These are phyloP conservation scores for Dicyrtomina minuta DNA, from an alignment of 2,888 invertebrate genomes.

Conservation along the genomic window DNA sequence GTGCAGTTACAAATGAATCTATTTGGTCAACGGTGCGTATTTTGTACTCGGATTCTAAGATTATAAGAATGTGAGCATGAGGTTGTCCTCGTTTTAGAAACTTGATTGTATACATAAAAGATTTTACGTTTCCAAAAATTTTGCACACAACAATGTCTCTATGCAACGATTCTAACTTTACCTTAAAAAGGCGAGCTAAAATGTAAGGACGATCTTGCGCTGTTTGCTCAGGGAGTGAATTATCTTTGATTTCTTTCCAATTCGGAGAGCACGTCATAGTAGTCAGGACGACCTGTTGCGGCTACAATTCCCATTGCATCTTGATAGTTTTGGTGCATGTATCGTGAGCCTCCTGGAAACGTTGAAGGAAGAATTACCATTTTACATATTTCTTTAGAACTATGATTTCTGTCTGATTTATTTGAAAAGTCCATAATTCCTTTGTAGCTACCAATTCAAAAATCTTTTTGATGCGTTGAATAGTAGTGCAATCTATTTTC, in stretches of 20 bases:
- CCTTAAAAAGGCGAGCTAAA: conserved; percentile 55
- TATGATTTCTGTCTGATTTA: conserved; percentile 4
- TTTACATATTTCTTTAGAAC: conserved; percentile 15
- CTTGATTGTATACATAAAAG: conserved; percentile 45
- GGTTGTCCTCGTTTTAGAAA: conserved; percentile 52
- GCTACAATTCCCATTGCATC: conserved; percentile 29
- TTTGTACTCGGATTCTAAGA: conserved; percentile 40
- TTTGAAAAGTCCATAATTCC: conserved; percentile 45
- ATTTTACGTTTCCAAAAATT: conserved; percentile 12
- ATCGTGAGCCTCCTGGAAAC: conserved; percentile 49
- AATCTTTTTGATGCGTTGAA: conserved; percentile 49
- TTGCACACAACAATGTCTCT: background rate
- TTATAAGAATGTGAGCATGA: conserved; percentile 46
- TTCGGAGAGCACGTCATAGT: conserved; percentile 34
- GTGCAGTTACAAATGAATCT: conserved; percentile 47
- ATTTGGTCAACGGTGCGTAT: conserved; percentile 28
- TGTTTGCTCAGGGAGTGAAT: conserved; percentile 52
- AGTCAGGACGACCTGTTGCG: conserved; percentile 22
- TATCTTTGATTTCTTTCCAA: conserved; percentile 46
- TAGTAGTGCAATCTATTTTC: conserved; percentile 47
- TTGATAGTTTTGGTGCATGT: conserved; percentile 43
- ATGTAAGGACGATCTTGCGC: conserved; percentile 56
- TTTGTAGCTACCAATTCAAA: conserved; percentile 50
- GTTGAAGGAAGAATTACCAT: conserved; percentile 51
- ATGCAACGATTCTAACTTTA: conserved; percentile 51